Conservation (phyloP, 2,797 vertebrate species). For the Naso thynnoides region DNA sequence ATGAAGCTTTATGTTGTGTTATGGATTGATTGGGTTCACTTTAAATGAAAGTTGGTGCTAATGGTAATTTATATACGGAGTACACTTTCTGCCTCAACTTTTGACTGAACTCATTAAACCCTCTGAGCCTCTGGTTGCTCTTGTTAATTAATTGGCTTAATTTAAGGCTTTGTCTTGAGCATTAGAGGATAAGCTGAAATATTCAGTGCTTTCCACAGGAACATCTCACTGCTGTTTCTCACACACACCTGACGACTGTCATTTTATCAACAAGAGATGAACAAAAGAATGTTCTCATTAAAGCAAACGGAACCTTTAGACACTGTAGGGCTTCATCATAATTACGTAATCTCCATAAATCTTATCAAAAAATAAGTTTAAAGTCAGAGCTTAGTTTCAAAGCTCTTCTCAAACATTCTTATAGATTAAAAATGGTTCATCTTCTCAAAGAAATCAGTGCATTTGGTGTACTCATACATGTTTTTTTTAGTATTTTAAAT, state of each 20-base stretch:
- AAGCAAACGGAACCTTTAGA: conserved; percentile 37
- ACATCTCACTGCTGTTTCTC: conserved; percentile 21
- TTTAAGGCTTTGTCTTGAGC: conserved; percentile 51
- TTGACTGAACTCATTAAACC: conserved; percentile 2
- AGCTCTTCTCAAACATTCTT: conserved; percentile 2
- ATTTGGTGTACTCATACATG: neutral
- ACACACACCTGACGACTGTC: conserved; percentile 30
- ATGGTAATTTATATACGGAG: neutral
- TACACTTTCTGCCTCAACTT: conserved; percentile 31
- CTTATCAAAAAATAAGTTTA: conserved; percentile 42
- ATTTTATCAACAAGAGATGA: conserved; percentile 9
- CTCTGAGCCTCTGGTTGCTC: conserved; percentile 24
- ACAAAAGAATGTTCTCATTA: conserved; percentile 24
- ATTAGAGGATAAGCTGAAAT: conserved; percentile 45
- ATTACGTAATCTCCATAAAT: conserved; percentile 37
- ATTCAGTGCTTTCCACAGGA: conserved; percentile 21
- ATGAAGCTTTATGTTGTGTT: neutral
- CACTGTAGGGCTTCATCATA: conserved; percentile 35
- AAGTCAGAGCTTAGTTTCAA: conserved; percentile 17
- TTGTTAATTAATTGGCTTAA: conserved; percentile 48
- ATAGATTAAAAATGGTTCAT: conserved; percentile 6
- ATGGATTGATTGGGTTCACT: too few species aligned
- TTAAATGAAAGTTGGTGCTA: neutral
- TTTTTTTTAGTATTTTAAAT: neutral
- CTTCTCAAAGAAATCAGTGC: conserved; percentile 1